Percentiles rank a stretch among this genome's conserved stretches.
phyloP scores from a whole-genome alignment of 1,140 invertebrate genomes.

The Trichogramma pretiosum region DNA sequence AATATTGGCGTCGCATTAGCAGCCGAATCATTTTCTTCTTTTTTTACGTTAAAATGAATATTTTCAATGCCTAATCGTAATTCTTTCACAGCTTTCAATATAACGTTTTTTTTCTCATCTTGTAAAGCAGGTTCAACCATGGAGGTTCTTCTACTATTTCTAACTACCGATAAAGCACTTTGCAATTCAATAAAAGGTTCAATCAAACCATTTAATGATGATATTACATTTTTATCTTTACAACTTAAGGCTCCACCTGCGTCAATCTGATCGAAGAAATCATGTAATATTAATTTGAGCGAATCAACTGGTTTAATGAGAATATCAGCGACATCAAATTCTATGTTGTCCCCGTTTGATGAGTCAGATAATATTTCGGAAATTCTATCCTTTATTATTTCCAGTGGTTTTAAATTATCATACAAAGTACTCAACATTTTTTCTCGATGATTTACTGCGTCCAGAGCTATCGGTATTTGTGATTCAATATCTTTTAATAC shows the following conservation, averaged over 20 bases:
- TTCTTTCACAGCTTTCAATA: conserved; percentile 26
- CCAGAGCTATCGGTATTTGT: conserved; percentile 22
- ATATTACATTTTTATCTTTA: conserved; percentile 10
- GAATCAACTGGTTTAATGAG: conserved; percentile 22
- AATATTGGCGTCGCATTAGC: conserved; percentile 2
- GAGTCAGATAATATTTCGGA: conserved; percentile 20
- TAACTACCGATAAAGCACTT: conserved; percentile 28
- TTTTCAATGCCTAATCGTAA: conserved; percentile 16
- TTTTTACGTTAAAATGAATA: conserved; percentile 8
- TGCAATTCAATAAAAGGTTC: conserved; percentile 31
- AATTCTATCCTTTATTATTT: conserved; percentile 27
- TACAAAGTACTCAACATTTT: conserved; percentile 24
- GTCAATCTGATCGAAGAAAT: conserved; percentile 13
- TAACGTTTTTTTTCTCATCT: conserved; percentile 29
- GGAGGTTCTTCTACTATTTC: conserved; percentile 25
- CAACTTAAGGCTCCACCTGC: conserved; percentile 8
- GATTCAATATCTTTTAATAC: conserved; percentile 23
- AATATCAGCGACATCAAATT: conserved; percentile 28
- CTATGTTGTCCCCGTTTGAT: conserved; percentile 23
- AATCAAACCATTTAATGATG: conserved; percentile 22
- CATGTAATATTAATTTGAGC: conserved; percentile 16
- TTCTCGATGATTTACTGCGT: conserved; percentile 24
- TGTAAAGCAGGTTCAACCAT: conserved; percentile 24
- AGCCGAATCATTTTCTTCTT: not conserved
- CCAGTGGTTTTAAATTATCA: conserved; percentile 27